Evolutionary conservation across 2,113 vertebrate species (phyloP), one percentile per base, ranked within the genome.

Genomic region (Lota lota): DNA sequence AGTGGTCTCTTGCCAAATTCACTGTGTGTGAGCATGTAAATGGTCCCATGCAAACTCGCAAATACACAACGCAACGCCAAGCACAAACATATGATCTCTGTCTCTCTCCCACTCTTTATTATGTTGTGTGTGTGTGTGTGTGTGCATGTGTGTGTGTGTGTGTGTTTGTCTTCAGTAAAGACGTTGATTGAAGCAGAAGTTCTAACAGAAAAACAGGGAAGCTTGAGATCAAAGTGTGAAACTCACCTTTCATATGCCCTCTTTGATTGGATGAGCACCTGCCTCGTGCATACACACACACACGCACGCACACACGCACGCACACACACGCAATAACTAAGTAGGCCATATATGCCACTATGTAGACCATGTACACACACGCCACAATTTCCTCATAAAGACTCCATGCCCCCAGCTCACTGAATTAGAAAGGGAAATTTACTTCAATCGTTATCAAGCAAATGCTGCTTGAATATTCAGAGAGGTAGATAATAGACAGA

Each of bases 121-220:
- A 15, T 33, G 24, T 8, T 28, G 61, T 33, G 22, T 60, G 58
- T 60, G 58, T 60, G 58, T 60, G 58, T 64, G 63, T 64, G 63
- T 64, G 63, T 64, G 40, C 51, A 40, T 64, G 65, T 40, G 68
- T 36, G 72, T 50, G 73, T 21, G 63, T 50, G 28, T 63, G 22
- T 40, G 70, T 63, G 69, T 20, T 59, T 28, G 64, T 58, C 69
- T 67, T 21, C 70, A 61, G 76, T 74, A 54, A 61, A 76, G 77
- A 81, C 75, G 74, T 54, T 83, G 82, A 89, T 88, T 90, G 84
- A 90, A 83, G 86, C 78, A 80, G 83, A 88, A 83, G 83, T 83
- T 80, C 67, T 87, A 11, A 74, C 85, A 88, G 84, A 80, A 4
- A 24, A 24, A 24, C 24, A 24, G 82, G 87, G 85, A 87, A 79